A percentile compares a stretch with the other conserved stretches of the same genome.
Conservation (phyloP, 2,113 vertebrate species). For the Strix aluco region DNA sequence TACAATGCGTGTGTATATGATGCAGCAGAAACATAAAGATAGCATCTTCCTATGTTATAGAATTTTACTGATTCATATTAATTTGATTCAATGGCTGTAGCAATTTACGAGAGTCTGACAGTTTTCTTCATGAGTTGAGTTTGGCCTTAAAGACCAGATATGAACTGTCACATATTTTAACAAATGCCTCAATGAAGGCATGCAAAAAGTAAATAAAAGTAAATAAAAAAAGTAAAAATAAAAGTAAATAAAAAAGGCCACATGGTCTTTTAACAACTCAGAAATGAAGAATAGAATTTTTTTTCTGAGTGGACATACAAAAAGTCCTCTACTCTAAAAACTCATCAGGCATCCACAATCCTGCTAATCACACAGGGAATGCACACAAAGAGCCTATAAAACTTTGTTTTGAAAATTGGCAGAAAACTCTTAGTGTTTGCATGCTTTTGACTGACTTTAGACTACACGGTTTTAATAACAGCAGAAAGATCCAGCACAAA, state of each 20-base stretch:
- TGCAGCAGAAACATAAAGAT: background rate
- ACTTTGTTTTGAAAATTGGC: background rate
- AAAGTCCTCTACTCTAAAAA: background rate
- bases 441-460: background rate
- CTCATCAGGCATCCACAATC: fast-evolving
- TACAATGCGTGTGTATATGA: background rate
- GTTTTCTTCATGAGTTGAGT: background rate
- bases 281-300: background rate
- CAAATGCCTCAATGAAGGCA: background rate
- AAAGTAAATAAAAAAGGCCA: background rate
- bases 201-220: background rate
- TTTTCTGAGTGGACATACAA: background rate
- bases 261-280: background rate
- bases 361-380: background rate
- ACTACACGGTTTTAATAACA: background rate
- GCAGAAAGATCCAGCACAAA: background rate
- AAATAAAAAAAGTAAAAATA: no score
- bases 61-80: background rate
- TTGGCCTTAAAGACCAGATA: background rate
- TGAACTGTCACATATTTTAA: background rate
- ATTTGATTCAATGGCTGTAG: background rate
- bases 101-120: background rate
- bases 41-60: background rate
- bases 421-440: background rate
- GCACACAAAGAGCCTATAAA: background rate